Evolutionary conservation across 2,113 vertebrate species (phyloP).

Genomic region (Micronisus gabar): DNA sequence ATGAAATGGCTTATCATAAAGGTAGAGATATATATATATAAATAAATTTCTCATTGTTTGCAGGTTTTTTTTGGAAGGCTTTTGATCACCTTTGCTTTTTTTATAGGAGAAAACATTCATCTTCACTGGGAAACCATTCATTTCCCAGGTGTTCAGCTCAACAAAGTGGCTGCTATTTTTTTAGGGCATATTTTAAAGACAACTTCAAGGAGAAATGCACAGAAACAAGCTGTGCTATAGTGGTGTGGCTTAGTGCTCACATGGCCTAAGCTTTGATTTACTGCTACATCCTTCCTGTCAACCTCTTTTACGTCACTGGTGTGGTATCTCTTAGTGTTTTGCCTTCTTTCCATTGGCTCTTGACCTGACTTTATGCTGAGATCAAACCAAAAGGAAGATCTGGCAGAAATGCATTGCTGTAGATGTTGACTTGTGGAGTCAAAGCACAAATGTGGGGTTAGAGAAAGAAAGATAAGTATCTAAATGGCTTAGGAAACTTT

Average conservation of each 20-base stretch:
- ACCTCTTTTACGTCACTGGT: not conserved
- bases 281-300: not conserved
- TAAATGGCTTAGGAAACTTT: not conserved
- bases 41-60: not conserved
- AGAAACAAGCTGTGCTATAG: not conserved
- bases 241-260: not conserved
- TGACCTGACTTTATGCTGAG: not conserved
- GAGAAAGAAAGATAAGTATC: not conserved
- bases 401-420: not conserved
- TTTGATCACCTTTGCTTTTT: not conserved
- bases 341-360: not conserved
- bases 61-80: not conserved
- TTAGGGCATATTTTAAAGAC: not conserved
- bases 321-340: not conserved
- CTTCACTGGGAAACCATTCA: not conserved
- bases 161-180: not conserved
- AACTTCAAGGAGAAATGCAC: not conserved
- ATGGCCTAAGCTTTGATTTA: not conserved
- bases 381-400: not conserved
- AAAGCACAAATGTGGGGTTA: not conserved
- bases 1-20: not conserved
- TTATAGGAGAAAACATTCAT: not conserved
- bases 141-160: not conserved
- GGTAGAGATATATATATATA: not conserved
- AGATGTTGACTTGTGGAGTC: not conserved